A percentile compares a stretch with the other conserved stretches of the same genome.
Evolutionary conservation across 2,113 vertebrate species (phyloP).

Genomic region (Elanoides forficatus): DNA sequence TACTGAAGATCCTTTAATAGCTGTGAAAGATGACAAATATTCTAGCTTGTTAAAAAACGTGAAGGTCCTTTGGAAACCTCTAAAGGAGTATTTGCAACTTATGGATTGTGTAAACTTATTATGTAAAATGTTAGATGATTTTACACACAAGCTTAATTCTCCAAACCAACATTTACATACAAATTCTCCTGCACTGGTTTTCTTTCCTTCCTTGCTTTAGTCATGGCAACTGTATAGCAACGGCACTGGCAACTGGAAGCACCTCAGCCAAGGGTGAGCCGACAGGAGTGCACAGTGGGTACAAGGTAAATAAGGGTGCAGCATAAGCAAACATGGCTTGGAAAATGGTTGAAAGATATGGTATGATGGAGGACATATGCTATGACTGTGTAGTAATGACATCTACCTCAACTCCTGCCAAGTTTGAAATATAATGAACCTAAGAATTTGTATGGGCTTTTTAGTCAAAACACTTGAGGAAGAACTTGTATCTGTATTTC

Average conservation of each 20-base stretch:
- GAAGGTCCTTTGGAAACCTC: background rate
- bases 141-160: background rate
- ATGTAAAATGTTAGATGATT: background rate
- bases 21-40: background rate
- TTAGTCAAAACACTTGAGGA: background rate
- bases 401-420: background rate
- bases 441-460: background rate
- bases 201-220: background rate
- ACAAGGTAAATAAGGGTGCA: background rate
- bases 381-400: accelerated
- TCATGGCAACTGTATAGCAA: no score
- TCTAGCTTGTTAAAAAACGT: background rate
- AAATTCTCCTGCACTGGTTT: background rate
- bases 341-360: background rate
- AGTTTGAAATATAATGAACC: background rate
- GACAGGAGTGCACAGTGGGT: background rate
- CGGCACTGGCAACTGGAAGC: background rate
- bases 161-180: background rate
- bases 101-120: background rate
- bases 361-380: background rate
- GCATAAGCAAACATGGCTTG: background rate
- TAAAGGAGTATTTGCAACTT: background rate
- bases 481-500: background rate
- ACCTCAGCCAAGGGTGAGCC: background rate
- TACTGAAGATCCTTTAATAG: background rate